These are phyloP conservation scores for Athene noctua DNA, from an alignment of 2,113 vertebrate species.

Conservation along the genomic window DNA sequence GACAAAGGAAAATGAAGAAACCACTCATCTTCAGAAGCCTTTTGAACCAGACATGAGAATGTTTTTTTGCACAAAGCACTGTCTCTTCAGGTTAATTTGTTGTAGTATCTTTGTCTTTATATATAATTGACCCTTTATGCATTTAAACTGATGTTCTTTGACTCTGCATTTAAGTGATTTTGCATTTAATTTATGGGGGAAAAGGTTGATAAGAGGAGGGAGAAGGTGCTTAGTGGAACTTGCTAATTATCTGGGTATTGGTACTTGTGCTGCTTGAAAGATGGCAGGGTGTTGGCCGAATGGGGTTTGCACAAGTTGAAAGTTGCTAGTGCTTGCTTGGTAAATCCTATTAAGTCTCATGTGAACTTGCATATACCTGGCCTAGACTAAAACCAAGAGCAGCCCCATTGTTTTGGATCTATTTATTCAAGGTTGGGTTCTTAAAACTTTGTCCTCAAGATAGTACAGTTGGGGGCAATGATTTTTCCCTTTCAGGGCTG, in stretches of 20 bases:
- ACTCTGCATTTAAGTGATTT: not conserved
- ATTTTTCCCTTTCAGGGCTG: not conserved
- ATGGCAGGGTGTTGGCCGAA: not conserved
- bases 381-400: not conserved
- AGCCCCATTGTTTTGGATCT: not conserved
- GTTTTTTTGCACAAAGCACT: not conserved
- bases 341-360: not conserved
- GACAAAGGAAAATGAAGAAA: not conserved
- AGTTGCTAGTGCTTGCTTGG: not conserved
- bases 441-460: not conserved
- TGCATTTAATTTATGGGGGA: not conserved
- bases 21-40: not conserved
- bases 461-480: not conserved
- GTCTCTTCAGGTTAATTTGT: not conserved
- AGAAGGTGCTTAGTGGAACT: not conserved
- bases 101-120: not conserved
- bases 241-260: accelerated
- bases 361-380: not conserved
- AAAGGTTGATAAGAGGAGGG: not conserved
- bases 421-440: not conserved
- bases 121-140: not conserved
- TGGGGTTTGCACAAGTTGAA: not conserved
- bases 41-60: not conserved
- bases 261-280: not conserved
- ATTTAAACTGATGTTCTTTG: not conserved